Evolutionary conservation across 1,140 invertebrate species (phyloP), one percentile per base, ranked within the genome.

Genomic region (Dermatophagoides farinae): DNA sequence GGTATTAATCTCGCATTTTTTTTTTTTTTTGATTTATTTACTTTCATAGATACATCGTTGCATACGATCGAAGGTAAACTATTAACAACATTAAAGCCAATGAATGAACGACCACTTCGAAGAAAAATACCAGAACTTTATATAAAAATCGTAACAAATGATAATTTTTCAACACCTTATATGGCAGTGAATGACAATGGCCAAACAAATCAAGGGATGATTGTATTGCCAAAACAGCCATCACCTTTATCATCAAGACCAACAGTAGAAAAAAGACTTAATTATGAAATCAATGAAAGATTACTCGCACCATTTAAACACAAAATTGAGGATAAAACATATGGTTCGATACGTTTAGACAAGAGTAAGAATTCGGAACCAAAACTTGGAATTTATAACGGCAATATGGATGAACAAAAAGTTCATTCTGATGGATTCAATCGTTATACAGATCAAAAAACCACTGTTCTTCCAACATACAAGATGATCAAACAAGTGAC

Each of bases 231-330:
- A 9, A 47, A 31, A 31, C 31, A 31, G 6, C 53, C 38, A 55
- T 38, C 53, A 39, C 31, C 25, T 10, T 54, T 12, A n/a, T 11
- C 25, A 14, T 11, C 25, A 2, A 44, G 39, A 25, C 2, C 53
- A 25, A 55, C 2, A 20, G 14, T 31, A 31, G 25, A 20, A 5
- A 55, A 31, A 23, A 39, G 25, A 40, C 53, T 55, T 55, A 55
- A 55, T 44, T 55, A 55, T 55, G 53, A 55, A 40, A 55, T 55
- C 14, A 55, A 55, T 55, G 53, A 55, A 55, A 16, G 53, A 40
- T 25, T 55, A 23, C 23, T 55, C 2, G 53, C 53, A n/a, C 53
- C 53, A 44, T 37, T 55, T 18, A 55, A 55, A 40, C 53, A 55
- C 2, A 31, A 31, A 31, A 31, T 8, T 8, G 14, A 23, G 6